These are phyloP conservation scores for Thalassoma bifasciatum DNA, from an alignment of 2,113 vertebrate species.

Conservation along the genomic window DNA sequence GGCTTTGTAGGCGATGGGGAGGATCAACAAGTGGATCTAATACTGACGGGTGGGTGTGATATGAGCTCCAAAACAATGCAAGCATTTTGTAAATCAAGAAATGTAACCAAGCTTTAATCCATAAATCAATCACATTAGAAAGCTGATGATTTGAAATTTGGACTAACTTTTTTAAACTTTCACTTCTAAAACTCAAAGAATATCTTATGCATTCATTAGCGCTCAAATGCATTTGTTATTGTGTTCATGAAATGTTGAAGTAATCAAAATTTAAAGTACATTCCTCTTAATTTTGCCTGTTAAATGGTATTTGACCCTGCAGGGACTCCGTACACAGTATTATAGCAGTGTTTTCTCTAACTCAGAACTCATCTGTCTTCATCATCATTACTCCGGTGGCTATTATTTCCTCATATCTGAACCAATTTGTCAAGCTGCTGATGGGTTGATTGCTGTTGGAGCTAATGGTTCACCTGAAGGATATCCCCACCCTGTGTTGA, in stretches of 20 bases:
- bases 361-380: background rate
- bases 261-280: background rate
- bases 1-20: no score
- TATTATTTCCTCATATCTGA: constrained; percentile 22
- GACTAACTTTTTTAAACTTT: no score
- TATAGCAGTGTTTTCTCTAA: background rate
- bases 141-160: no score
- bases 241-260: background rate
- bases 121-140: no score
- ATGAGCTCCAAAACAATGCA: no score
- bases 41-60: no score
- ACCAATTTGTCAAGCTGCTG: constrained; percentile 24
- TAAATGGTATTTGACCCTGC: background rate
- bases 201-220: no score
- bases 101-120: no score
- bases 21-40: no score
- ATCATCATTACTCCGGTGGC: constrained; percentile 6
- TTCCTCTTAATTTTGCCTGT: background rate
- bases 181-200: no score
- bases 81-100: no score
- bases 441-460: constrained; percentile 16
- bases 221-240: no score
- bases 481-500: constrained; percentile 24
- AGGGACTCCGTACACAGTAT: background rate
- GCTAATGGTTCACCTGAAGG: constrained; percentile 48